Percentiles rank a stretch among this genome's conserved stretches.
These are phyloP conservation scores for Drosophila novamexicana DNA, from an alignment of 1,140 invertebrate genomes.

Conservation along the genomic window DNA sequence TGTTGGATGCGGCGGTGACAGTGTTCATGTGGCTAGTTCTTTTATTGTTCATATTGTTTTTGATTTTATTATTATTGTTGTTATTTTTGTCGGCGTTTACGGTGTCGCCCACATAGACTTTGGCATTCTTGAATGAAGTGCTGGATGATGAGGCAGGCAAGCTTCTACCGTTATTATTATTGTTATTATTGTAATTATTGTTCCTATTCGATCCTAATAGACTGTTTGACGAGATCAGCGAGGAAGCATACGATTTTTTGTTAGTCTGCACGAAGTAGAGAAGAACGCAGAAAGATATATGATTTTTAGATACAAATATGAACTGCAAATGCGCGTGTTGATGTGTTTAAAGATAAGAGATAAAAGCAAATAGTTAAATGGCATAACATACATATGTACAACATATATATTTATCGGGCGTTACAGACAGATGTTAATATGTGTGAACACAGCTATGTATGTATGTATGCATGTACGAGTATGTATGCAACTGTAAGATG, in stretches of 20 bases:
- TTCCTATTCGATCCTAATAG: slow-evolving; percentile 83
- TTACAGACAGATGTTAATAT: slow-evolving; percentile 5
- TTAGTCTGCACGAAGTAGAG: slow-evolving; percentile 77
- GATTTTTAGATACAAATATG: slow-evolving; percentile 59
- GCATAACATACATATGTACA: slow-evolving; percentile 10
- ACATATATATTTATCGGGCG: slow-evolving; percentile 4
- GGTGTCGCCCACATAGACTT: slow-evolving; percentile 83
- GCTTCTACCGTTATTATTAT: slow-evolving; percentile 74
- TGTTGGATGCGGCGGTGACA: slow-evolving; percentile 71
- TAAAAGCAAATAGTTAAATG: not conserved
- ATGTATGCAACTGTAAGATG: not conserved
- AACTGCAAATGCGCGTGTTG: slow-evolving; percentile 21
- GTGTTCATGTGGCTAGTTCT: slow-evolving; percentile 68
- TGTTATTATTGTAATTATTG: slow-evolving; percentile 49
- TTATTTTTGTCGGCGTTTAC: slow-evolving; percentile 42
- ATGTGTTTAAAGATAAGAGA: slow-evolving; percentile 10
- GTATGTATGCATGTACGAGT: slow-evolving; percentile 12
- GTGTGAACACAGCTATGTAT: slow-evolving; percentile 6
- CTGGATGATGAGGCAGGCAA: slow-evolving; percentile 66
- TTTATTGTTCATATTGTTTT: slow-evolving; percentile 46
- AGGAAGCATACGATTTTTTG: slow-evolving; percentile 84
- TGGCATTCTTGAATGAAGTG: slow-evolving; percentile 66
- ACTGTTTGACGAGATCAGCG: slow-evolving; percentile 84
- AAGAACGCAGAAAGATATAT: slow-evolving; percentile 63
- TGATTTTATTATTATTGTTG: slow-evolving; percentile 36